phyloP scores from a whole-genome alignment of 2,113 vertebrate genomes.

The Sylvietta virens region DNA sequence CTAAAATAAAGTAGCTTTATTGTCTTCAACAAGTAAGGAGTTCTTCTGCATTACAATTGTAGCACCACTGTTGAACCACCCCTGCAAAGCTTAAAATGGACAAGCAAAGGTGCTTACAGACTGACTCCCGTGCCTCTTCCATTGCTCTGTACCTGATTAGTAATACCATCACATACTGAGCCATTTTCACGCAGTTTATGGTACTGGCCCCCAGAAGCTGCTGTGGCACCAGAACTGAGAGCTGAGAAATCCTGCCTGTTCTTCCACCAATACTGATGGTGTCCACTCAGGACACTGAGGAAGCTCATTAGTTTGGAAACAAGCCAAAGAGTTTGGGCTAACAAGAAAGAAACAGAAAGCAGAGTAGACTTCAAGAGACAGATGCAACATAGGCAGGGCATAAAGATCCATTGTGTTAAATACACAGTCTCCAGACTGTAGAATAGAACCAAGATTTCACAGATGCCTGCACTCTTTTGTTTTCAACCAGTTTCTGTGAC shows the following conservation, averaged over 20 bases:
- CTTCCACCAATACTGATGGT: background rate
- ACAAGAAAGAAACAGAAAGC: background rate
- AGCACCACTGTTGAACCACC: background rate
- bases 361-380: background rate
- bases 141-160: background rate
- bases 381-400: background rate
- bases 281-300: background rate
- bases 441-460: background rate
- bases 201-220: background rate
- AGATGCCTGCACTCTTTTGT: background rate
- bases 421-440: background rate
- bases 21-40: background rate
- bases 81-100: background rate
- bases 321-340: background rate
- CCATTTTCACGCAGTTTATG: background rate
- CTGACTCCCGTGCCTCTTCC: background rate
- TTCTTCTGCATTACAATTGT: background rate
- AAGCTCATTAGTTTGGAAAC: background rate
- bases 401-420: background rate
- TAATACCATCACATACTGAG: background rate
- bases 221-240: background rate
- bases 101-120: background rate
- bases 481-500: background rate
- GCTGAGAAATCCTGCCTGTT: background rate
- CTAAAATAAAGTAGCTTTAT: background rate